Evolutionary conservation across 2,113 vertebrate genomes (phyloP), one percentile per base, ranked within the genome.

Genomic region (Pandion haliaetus): DNA sequence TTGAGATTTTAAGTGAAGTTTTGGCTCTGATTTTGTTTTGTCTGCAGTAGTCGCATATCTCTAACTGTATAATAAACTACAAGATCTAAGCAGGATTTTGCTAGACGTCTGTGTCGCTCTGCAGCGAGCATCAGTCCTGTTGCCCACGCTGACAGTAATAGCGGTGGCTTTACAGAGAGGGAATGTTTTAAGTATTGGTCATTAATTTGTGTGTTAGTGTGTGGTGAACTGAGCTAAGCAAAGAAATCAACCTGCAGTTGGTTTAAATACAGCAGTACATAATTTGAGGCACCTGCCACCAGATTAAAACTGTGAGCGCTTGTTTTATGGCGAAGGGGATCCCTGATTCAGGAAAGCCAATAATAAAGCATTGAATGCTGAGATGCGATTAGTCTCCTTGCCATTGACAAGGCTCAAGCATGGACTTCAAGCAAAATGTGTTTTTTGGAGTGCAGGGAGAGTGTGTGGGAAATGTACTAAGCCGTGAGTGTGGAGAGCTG

Each of bases 21-120:
- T 90, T 89, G 89, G 95, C 84, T 86, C 83, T 6, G 71, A 65
- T 82, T 91, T 95, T 96, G 91, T 97, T 97, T 96, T 95, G 91
- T 95, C 95, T 95, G 66, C 40, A 44, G 50, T 29, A 89, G 45
- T 86, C 1, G 3, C 58, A 44, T 92, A 91, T 95, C 87, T 91
- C 45, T 82, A 66, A 55, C 52, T 93, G 73, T 70, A 77, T 44
- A 76, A 95, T 76, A 94, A 95, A 58, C 58, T 70, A 36, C 45
- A 74, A 82, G 40, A 61, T 80, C 23, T 45, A 38, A 80, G 74
- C 24, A 77, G 91, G 45, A 42, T 24, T 82, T 24, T 82, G 62
- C 84, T 85, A 29, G 86, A 93, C 42, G 25, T 90, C 49, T 69
- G 45, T 4, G 6, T 47, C 14, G 15, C 59, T 59, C 76, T 81